Evolutionary conservation across 2,888 invertebrate genomes (phyloP).

Genomic region (Aphodius granarius): DNA sequence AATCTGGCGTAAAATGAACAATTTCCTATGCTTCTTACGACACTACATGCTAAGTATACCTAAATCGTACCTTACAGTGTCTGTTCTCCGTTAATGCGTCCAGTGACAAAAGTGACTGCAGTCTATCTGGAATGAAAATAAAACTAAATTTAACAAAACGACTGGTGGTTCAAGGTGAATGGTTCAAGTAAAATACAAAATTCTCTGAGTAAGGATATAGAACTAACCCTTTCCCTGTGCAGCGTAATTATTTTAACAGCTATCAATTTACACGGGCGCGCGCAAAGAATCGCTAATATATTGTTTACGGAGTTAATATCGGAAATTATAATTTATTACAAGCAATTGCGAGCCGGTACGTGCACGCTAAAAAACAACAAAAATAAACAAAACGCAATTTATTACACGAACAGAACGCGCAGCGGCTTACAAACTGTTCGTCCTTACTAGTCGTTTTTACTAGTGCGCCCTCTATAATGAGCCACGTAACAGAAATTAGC

Average conservation of each 20-base stretch:
- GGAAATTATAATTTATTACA: constrained; percentile 13
- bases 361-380: not conserved
- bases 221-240: not conserved
- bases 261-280: constrained; percentile 16
- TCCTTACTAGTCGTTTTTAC: constrained; percentile 3
- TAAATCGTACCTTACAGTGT: no score
- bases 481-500: constrained; percentile 19
- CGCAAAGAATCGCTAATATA: constrained; percentile 14
- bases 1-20: not conserved
- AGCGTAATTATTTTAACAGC: constrained; percentile 13
- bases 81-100: no score
- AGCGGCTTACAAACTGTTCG: not conserved
- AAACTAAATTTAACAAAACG: no score
- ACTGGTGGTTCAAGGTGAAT: no score
- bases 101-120: no score
- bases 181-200: no score
- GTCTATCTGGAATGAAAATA: no score
- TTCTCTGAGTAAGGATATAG: not conserved
- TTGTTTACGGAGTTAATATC: constrained; percentile 15
- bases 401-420: not conserved
- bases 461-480: constrained; percentile 2
- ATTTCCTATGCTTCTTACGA: not conserved
- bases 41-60: not conserved
- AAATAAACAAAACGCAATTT: not conserved
- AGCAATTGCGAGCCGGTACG: not conserved